These are phyloP conservation scores for Scomberomorus guttatus DNA, from an alignment of 2,797 vertebrate species.

Conservation along the genomic window DNA sequence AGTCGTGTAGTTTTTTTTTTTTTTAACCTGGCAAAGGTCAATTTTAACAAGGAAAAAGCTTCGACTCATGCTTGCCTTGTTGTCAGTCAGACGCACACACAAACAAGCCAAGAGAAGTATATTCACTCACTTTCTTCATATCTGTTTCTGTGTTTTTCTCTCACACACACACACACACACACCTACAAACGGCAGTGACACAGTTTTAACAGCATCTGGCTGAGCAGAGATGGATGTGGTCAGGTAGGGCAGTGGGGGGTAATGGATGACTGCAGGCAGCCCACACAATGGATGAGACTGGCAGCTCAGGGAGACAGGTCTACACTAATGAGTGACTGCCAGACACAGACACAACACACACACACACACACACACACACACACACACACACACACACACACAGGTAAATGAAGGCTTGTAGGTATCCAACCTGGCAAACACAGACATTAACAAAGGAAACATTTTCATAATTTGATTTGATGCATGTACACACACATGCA, in stretches of 20 bases:
- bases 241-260: constrained; percentile 55
- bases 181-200: constrained; percentile 33
- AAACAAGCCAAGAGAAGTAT: constrained; percentile 43
- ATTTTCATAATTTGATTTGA: constrained; percentile 31
- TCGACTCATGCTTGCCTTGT: constrained; percentile 55
- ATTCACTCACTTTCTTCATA: background rate
- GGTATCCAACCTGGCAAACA: constrained; percentile 22
- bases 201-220: constrained; percentile 60
- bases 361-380: constrained; percentile 5
- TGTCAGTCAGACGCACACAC: constrained; percentile 66
- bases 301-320: constrained; percentile 65
- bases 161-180: constrained; percentile 18
- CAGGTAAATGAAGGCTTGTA: constrained; percentile 36
- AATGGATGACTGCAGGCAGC: constrained; percentile 75
- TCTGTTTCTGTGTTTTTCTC: background rate
- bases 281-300: constrained; percentile 74
- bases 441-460: constrained; percentile 30
- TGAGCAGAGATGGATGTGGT: constrained; percentile 76
- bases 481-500: constrained; percentile 4
- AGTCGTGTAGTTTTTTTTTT: background rate
- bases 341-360: constrained; percentile 2
- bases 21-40: background rate
- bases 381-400: constrained; percentile 26
- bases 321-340: constrained; percentile 73
- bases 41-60: constrained; percentile 4